Evolutionary conservation across 2,888 invertebrate species (phyloP).

Genomic region (Cancer borealis): DNA sequence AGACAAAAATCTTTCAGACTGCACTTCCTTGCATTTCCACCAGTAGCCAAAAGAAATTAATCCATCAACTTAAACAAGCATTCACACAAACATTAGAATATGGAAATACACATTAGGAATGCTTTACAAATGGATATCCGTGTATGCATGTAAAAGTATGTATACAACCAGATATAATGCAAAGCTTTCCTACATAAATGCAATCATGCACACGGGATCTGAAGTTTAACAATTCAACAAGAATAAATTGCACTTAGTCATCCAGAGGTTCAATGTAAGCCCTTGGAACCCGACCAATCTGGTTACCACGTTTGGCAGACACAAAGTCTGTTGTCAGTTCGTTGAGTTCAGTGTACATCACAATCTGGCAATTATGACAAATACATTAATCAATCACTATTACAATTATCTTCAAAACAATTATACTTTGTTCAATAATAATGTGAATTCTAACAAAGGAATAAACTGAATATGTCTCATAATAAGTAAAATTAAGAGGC

Average conservation of each 20-base stretch:
- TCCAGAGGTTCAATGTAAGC: slow-evolving; percentile 76
- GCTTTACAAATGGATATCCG: background rate
- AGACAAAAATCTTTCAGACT: background rate
- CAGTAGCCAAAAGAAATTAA: background rate
- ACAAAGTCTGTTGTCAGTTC: slow-evolving; percentile 72
- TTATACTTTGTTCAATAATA: background rate
- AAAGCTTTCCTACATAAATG: background rate
- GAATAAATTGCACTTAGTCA: slow-evolving; percentile 62
- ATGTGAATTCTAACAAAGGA: background rate
- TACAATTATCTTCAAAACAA: background rate
- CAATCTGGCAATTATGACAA: slow-evolving; percentile 62
- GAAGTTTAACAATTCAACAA: slow-evolving; percentile 8
- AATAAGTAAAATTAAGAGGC: background rate
- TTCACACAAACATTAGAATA: background rate
- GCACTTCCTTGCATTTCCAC: background rate
- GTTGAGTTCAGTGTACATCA: slow-evolving; percentile 60
- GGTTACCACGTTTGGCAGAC: slow-evolving; percentile 67
- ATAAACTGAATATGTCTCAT: background rate
- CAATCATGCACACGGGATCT: background rate
- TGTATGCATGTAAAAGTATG: background rate
- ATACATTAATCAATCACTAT: background rate
- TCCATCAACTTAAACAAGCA: background rate
- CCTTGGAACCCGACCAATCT: slow-evolving; percentile 71
- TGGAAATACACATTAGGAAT: background rate
- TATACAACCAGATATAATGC: background rate